phyloP scores from a whole-genome alignment of 2,888 invertebrate genomes.

The Zeuzera pyrina region DNA sequence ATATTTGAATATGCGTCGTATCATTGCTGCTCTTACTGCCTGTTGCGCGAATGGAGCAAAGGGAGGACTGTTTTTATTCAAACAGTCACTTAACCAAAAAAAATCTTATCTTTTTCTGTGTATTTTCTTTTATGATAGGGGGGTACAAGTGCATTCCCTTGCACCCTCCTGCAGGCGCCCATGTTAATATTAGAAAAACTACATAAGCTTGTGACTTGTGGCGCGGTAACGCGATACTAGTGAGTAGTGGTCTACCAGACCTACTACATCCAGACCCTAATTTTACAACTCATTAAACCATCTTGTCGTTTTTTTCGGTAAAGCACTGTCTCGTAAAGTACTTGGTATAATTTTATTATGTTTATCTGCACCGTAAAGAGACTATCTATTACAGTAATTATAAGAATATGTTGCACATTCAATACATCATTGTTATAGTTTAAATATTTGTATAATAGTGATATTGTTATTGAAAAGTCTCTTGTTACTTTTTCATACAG shows the following conservation, averaged over 20 bases:
- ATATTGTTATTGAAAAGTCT: no score
- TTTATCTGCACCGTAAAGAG: constrained; percentile 37
- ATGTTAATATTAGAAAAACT: constrained; percentile 2
- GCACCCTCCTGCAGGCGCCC: constrained; percentile 7
- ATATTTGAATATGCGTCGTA: no score
- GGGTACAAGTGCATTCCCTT: no score
- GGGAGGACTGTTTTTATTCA: no score
- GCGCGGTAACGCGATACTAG: constrained; percentile 44
- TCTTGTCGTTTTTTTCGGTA: constrained; percentile 50
- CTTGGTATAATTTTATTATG: constrained; percentile 32
- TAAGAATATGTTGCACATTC: constrained; percentile 19
- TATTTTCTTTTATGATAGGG: no score
- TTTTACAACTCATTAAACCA: constrained; percentile 64
- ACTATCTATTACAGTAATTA: constrained; percentile 47
- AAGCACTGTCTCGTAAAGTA: constrained; percentile 39
- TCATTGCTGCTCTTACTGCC: no score
- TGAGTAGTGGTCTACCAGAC: constrained; percentile 17
- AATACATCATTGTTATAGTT: constrained; percentile 9
- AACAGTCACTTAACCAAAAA: no score
- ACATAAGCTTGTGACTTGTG: constrained; percentile 13
- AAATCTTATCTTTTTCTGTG: no score
- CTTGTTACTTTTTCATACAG: neutral
- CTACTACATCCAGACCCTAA: constrained; percentile 52
- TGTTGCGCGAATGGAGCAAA: no score
- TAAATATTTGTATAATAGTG: neutral